phyloP scores from a whole-genome alignment of 2,797 vertebrate species.

The Gallinago nigripennis region DNA sequence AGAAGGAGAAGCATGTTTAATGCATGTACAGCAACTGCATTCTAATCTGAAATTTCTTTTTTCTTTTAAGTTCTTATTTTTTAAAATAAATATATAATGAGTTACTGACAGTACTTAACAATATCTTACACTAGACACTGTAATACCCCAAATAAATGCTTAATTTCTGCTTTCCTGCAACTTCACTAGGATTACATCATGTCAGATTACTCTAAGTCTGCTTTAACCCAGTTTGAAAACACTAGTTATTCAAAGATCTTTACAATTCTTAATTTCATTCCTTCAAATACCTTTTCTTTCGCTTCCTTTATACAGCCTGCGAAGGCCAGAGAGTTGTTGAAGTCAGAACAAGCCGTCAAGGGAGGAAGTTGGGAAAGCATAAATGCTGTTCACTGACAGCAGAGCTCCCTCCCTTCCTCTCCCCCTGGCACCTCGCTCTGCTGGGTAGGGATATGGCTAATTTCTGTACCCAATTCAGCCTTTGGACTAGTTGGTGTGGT shows the following conservation, averaged over 20 bases:
- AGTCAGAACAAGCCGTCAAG: slow-evolving; percentile 25
- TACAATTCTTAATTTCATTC: slow-evolving; percentile 64
- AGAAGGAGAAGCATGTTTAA: slow-evolving; percentile 69
- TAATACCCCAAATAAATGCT: slow-evolving; percentile 73
- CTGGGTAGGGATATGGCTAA: background rate
- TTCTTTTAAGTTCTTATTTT: slow-evolving; percentile 66
- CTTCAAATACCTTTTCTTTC: slow-evolving; percentile 61
- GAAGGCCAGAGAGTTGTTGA: slow-evolving; percentile 3
- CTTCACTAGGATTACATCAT: slow-evolving; percentile 75
- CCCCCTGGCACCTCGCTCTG: background rate
- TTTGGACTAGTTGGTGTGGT: rapidly evolving
- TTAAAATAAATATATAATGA: slow-evolving; percentile 66
- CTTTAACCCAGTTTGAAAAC: slow-evolving; percentile 77
- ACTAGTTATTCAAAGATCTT: slow-evolving; percentile 70
- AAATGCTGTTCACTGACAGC: background rate
- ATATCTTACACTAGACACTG: slow-evolving; percentile 64
- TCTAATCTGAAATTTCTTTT: slow-evolving; percentile 67
- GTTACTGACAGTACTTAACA: slow-evolving; percentile 72
- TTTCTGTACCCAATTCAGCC: background rate
- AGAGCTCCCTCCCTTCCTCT: background rate
- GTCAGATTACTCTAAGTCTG: slow-evolving; percentile 76
- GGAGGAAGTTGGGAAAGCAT: background rate
- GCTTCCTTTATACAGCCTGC: background rate
- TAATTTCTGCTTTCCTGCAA: slow-evolving; percentile 76
- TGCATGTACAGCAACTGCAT: slow-evolving; percentile 66